A percentile compares a stretch with the other conserved stretches of the same genome.
These are phyloP conservation scores for Aporophyla lueneburgensis DNA, from an alignment of 2,888 invertebrate genomes.

Conservation along the genomic window DNA sequence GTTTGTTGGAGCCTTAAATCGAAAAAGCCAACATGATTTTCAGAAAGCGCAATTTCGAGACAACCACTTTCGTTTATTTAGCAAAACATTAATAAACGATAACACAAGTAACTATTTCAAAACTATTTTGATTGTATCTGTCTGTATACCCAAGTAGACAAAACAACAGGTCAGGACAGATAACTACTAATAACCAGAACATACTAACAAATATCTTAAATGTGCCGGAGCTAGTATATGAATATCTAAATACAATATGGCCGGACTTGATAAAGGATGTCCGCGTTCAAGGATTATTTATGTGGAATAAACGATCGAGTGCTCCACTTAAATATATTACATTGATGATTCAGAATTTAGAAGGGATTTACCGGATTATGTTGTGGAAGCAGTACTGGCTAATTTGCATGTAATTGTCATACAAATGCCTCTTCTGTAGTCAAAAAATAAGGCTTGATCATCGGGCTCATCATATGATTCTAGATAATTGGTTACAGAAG, in stretches of 20 bases:
- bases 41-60: background rate
- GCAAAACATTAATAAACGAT: background rate
- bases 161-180: constrained; percentile 15
- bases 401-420: background rate
- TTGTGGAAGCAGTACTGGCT: background rate
- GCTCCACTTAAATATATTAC: constrained; percentile 55
- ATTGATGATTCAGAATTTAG: constrained; percentile 48
- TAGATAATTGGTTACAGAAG: no score
- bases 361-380: constrained; percentile 32
- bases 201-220: constrained; percentile 24
- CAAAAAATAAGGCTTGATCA: no score
- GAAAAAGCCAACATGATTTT: background rate
- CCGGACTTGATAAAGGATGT: constrained; percentile 67
- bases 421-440: background rate
- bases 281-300: constrained; percentile 61
- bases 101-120: background rate
- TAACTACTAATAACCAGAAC: constrained; percentile 36
- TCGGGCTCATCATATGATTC: no score
- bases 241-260: constrained; percentile 51
- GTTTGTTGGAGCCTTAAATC: no score
- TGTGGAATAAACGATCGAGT: constrained; percentile 36
- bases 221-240: constrained; percentile 30
- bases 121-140: background rate
- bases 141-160: background rate
- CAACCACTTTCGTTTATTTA: background rate